Conservation (phyloP, 2,797 vertebrate species). For the Chaetophractus vellerosus region DNA sequence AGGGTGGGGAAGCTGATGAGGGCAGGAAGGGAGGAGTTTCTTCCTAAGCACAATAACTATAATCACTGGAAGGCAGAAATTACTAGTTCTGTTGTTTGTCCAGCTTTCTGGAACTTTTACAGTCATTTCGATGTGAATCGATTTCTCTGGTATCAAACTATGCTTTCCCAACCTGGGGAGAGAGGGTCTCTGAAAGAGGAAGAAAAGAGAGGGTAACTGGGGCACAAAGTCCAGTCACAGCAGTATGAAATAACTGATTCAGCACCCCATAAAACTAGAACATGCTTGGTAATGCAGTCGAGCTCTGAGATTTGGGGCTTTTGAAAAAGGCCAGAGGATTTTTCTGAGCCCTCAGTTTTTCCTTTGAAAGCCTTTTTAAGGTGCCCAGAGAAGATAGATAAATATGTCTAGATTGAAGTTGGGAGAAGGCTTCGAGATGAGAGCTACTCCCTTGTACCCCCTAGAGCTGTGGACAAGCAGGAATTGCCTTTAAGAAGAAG, state of each 20-base stretch:
- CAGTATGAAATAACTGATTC: conserved; percentile 25
- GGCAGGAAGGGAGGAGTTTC: conserved; percentile 79
- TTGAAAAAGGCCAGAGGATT: conserved; percentile 21
- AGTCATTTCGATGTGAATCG: conserved; percentile 61
- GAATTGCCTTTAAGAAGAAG: neutral
- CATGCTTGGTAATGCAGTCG: neutral
- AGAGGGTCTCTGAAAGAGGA: conserved; percentile 26
- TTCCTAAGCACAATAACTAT: conserved; percentile 71
- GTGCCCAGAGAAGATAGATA: neutral
- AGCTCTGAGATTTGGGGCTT: neutral
- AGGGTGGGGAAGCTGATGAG: neutral
- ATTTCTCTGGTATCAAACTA: conserved; percentile 31
- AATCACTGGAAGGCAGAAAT: conserved; percentile 72
- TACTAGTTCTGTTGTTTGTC: conserved; percentile 69
- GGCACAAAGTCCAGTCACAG: neutral
- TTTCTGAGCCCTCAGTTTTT: conserved; percentile 32
- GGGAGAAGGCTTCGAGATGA: neutral
- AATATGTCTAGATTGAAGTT: neutral
- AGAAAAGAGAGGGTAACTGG: neutral
- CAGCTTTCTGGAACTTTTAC: conserved; percentile 25
- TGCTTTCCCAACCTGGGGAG: neutral
- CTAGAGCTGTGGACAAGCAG: neutral
- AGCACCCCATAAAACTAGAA: neutral
- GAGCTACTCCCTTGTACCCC: neutral
- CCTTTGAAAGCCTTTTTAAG: neutral